Evolutionary conservation across 2,888 invertebrate genomes (phyloP), one percentile per base, ranked within the genome.

Genomic region (Epistrophella euchroma): DNA sequence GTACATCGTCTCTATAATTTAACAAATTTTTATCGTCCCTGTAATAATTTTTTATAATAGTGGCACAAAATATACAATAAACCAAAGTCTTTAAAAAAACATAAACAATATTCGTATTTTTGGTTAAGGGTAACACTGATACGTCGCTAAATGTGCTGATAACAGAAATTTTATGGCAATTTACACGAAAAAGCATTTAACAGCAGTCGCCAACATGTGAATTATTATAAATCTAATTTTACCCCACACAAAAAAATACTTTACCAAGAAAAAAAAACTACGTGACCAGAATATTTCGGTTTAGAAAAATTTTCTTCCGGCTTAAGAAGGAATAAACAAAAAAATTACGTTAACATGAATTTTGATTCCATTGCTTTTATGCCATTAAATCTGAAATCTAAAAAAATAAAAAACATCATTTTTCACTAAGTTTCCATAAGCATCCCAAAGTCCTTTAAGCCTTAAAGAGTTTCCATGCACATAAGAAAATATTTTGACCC

Each of bases 211-310:
- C 62, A 60, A 25, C 62, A 70, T 70, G 32, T 43, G 52, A 43
- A n/a, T n/a, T n/a, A n/a, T n/a, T n/a, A n/a, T n/a, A n/a, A n/a
- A 32, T 35, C 15, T 32, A 13, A 71, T 22, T 25, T 13, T 13
- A 50, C 1, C 9, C 19, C 32, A 68, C 25, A 32, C 11, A 52
- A 7, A 52, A 25, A 15, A 15, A 25, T 15, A 52, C 17, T 19
- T 19, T 13, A 13, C 55, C 45, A n/a, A n/a, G n/a, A n/a, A 50
- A 50, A 22, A 35, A n/a, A 35, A 35, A 11, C 4, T 64, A 78
- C 78, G 78, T 78, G 78, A 78, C 72, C 17, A 64, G 78, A 71
- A 32, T 32, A 78, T 78, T 17, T 0, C 15, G 9, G 11, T 4
- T n/a, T n/a, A 13, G n/a, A 13, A 43, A 25, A 32, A 37, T 47